Percentiles rank a stretch among this genome's conserved stretches.
phyloP scores from a whole-genome alignment of 2,113 vertebrate genomes.

The Dasyurus viverrinus region DNA sequence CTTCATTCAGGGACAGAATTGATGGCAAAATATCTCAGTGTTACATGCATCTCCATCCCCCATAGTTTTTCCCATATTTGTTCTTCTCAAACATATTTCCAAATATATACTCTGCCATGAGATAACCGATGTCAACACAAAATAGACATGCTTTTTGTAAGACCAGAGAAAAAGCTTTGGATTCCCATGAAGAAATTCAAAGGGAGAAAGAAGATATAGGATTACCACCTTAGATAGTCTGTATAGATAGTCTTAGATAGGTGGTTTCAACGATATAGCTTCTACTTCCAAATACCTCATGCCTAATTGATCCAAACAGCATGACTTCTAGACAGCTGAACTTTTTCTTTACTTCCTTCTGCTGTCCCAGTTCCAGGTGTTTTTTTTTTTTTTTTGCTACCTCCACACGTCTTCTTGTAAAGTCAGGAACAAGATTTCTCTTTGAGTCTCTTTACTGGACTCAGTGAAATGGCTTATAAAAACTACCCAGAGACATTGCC shows the following conservation, averaged over 20 bases:
- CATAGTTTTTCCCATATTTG: neutral
- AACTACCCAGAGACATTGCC: neutral
- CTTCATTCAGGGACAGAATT: neutral
- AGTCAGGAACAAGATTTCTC: neutral
- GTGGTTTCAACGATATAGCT: neutral
- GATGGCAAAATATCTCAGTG: neutral
- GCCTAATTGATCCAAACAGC: neutral
- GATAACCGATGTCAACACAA: neutral
- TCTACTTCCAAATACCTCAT: neutral
- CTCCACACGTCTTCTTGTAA: neutral
- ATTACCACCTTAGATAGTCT: neutral
- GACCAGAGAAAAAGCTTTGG: neutral
- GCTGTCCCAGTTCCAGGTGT: neutral
- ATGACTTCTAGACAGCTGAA: neutral
- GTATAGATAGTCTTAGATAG: too few species aligned
- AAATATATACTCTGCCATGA: neutral
- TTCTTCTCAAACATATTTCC: neutral
- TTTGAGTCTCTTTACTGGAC: neutral
- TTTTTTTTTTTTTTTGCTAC: too few species aligned
- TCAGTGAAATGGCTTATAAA: neutral
- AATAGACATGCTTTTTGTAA: neutral
- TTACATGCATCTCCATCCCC: neutral
- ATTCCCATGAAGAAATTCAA: neutral
- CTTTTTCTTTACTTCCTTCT: neutral
- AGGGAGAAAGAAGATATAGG: neutral